Percentiles rank a stretch among this genome's conserved stretches.
Conservation (phyloP, 2,797 vertebrate species). For the Margarornis squamiger region DNA sequence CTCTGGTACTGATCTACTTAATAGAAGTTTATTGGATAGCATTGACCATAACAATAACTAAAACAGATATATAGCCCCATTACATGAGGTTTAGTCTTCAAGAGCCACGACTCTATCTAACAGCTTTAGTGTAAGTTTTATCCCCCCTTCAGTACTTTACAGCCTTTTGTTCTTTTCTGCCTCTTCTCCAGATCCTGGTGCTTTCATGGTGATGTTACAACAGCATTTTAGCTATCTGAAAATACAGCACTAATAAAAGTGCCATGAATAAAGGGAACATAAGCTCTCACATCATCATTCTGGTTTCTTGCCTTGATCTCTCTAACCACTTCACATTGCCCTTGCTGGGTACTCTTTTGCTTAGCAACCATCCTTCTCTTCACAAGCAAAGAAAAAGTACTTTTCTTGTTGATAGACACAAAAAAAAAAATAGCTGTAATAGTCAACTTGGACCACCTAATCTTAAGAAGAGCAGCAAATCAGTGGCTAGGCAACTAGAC, state of each 20-base stretch:
- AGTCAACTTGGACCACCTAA: not conserved
- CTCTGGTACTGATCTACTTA: not conserved
- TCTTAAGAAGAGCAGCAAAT: not conserved
- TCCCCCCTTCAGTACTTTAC: not conserved
- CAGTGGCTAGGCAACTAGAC: not conserved
- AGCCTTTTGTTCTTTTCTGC: conserved; percentile 11
- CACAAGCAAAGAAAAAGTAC: not conserved
- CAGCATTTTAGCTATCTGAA: conserved; percentile 11
- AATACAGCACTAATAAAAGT: conserved; percentile 23
- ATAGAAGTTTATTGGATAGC: conserved; percentile 36
- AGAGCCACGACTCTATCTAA: not conserved
- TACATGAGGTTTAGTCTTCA: not conserved
- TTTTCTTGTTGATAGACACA: not conserved
- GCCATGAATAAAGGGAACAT: not conserved
- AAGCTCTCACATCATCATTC: conserved; percentile 17
- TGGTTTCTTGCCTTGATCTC: conserved; percentile 37
- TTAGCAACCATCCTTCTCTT: conserved; percentile 8
- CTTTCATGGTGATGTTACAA: not conserved
- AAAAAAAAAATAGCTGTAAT: not conserved
- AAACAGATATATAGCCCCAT: conserved; percentile 1
- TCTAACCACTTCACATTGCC: not conserved
- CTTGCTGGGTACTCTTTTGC: not conserved
- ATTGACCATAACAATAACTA: conserved; percentile 12
- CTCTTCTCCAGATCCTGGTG: not conserved
- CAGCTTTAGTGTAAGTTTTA: conserved; percentile 15